Evolutionary conservation across 2,888 invertebrate genomes (phyloP), one percentile per base, ranked within the genome.

Genomic region (Coenonympha glycerion): DNA sequence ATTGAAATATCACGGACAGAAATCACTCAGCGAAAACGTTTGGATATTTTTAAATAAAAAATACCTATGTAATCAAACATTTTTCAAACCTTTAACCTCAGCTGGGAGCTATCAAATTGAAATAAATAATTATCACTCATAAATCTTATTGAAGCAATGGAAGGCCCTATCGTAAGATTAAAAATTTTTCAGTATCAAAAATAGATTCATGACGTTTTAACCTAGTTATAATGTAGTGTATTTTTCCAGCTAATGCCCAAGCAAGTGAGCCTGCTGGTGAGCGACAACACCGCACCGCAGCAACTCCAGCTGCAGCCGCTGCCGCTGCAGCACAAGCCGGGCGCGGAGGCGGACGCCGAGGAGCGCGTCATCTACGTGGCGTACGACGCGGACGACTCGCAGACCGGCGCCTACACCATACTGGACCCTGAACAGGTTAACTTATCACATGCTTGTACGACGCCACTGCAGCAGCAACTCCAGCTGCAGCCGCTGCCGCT

Each of bases 321-420:
- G 33, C 37, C 22, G 2, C 24, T 36, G 18, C 49, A 31, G 33
- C 57, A 56, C 30, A 49, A 49, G 24, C 42, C 58, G 9, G 59
- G 13, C 48, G 49, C 3, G 28, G 53, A n/a, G 5, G 64, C 60
- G 3, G 56, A 48, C 2, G 52, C 51, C 3, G 76, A 74, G 9
- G 82, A 82, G 51, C 64, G 76, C 11, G 79, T 88, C 40, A 83
- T 87, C 11, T 86, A 84, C 63, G 86, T 87, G 34, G 72, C 87
- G 1, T 87, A 86, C 50, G 79, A 84, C 51, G 67, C 76, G 1
- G 71, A 76, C n/a, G 76, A 69, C 13, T 39, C 63, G 0, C 69
- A 70, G 41, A 56, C 69, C 2, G 60, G 75, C 1, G 69, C 71
- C 13, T 78, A 71, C 61, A 77, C 74, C 46, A 75, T 84, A 47